phyloP scores from a whole-genome alignment of 2,888 invertebrate species.

The Tyria jacobaeae region DNA sequence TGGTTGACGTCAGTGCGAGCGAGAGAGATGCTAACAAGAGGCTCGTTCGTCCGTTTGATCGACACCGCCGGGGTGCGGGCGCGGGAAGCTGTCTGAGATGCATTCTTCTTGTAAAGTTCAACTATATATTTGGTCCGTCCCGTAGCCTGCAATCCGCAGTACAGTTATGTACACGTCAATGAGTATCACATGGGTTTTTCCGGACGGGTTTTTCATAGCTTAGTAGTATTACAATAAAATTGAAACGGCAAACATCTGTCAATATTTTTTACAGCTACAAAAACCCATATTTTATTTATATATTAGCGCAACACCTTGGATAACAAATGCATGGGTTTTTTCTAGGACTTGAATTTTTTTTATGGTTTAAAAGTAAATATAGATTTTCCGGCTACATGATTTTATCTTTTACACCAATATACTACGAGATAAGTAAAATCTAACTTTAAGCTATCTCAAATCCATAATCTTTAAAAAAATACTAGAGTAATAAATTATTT shows the following conservation, averaged over 20 bases:
- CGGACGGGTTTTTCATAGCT: conserved; percentile 6
- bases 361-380: neutral
- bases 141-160: conserved; percentile 62
- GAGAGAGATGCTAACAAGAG: conserved; percentile 83
- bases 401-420: neutral
- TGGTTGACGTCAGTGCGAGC: conserved; percentile 61
- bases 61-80: conserved; percentile 84
- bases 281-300: neutral
- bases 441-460: neutral
- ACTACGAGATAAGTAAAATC: neutral
- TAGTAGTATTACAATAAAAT: neutral
- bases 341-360: neutral
- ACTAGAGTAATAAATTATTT: neutral
- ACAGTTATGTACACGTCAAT: conserved; percentile 73
- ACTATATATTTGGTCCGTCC: conserved; percentile 83
- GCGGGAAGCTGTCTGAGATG: conserved; percentile 82
- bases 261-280: neutral
- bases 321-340: neutral
- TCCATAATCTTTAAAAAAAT: neutral
- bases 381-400: neutral
- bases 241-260: neutral
- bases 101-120: conserved; percentile 85
- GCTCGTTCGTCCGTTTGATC: conserved; percentile 86
- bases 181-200: conserved; percentile 46
- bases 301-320: neutral